Conservation (phyloP, 2,113 vertebrate species). For the Morphnarchus princeps region DNA sequence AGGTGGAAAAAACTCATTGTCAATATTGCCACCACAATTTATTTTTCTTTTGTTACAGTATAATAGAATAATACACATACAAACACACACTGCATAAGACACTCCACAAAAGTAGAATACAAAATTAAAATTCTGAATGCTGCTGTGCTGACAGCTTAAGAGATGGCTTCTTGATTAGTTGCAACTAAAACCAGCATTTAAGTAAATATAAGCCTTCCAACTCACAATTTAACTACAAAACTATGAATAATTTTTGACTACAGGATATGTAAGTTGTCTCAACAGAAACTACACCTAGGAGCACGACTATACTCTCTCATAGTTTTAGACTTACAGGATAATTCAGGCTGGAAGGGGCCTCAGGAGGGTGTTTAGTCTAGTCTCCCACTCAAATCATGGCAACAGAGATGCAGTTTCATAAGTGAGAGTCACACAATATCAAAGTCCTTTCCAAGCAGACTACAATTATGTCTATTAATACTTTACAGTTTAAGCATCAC, state of each 20-base stretch:
- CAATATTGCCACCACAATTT: not conserved
- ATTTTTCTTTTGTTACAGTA: not conserved
- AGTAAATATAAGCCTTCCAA: not conserved
- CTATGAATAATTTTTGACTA: not conserved
- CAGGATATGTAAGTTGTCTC: not conserved
- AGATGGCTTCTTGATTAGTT: not conserved
- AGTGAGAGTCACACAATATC: not conserved
- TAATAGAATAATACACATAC: not conserved
- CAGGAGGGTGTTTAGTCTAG: not conserved
- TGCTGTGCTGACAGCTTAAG: not conserved
- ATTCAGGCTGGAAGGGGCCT: not conserved
- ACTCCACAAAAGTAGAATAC: not conserved
- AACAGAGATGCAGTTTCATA: not conserved
- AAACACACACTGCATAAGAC: not conserved
- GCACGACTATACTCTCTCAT: accelerated
- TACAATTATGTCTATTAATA: not conserved
- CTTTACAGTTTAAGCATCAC: not conserved
- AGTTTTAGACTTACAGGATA: not conserved
- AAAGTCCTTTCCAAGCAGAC: not conserved
- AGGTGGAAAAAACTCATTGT: not conserved
- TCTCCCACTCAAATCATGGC: not conserved
- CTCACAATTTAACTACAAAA: not conserved
- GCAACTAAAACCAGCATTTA: not conserved
- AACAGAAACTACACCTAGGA: not conserved
- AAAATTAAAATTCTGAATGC: not conserved